phyloP scores from a whole-genome alignment of 2,797 vertebrate genomes.

The Anas bernieri region DNA sequence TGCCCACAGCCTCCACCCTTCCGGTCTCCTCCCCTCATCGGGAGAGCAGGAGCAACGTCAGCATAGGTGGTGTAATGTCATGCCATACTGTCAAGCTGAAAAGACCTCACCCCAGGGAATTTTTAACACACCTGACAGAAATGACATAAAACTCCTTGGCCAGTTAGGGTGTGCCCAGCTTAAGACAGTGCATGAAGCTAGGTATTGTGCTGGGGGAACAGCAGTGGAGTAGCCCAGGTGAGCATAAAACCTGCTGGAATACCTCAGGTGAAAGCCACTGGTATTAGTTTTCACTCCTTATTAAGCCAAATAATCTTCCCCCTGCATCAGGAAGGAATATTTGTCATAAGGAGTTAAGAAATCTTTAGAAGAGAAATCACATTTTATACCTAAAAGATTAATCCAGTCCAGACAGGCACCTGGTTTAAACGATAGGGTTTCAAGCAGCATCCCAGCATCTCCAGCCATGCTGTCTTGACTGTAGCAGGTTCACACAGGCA shows the following conservation, averaged over 20 bases:
- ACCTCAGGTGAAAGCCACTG: too few species aligned
- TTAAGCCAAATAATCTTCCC: not conserved
- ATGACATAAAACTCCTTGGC: not conserved
- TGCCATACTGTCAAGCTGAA: not conserved
- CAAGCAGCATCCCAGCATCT: not conserved
- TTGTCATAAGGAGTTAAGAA: not conserved
- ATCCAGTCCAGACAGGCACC: not conserved
- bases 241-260: not conserved
- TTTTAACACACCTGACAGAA: not conserved
- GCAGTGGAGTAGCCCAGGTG: not conserved
- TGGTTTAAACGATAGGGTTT: not conserved
- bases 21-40: fast-evolving
- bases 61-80: not conserved
- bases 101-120: not conserved
- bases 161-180: not conserved
- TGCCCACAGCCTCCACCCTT: not conserved
- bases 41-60: not conserved
- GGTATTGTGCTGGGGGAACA: not conserved
- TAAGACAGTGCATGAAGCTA: not conserved
- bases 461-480: not conserved
- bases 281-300: not conserved
- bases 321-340: not conserved
- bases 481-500: not conserved
- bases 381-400: not conserved
- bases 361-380: not conserved